Evolutionary conservation across 2,888 invertebrate genomes (phyloP), one percentile per base, ranked within the genome.

Genomic region (Cepaea hortensis): DNA sequence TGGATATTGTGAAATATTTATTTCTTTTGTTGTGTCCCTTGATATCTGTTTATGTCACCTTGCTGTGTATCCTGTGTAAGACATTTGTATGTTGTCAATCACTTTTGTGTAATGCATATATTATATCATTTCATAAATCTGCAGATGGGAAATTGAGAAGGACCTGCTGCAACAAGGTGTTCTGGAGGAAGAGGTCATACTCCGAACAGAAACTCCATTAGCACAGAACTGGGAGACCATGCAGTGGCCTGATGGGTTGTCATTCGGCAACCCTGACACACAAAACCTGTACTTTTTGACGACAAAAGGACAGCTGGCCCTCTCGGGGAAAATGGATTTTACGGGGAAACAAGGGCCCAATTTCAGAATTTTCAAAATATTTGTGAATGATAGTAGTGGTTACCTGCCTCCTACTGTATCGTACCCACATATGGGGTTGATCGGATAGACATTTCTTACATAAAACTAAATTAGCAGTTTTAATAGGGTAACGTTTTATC

Each of bases 331-430:
- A 0, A 79, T 87, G 77, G 88, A 88, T 65, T 88, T 88, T 35
- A 48, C 73, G 3, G 87, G 87, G 4, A 73, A 70, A 15, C 23
- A 79, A 13, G 87, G 87, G 6, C 50, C 85, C 46, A 88, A 85
- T 72, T 86, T 88, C 76, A 88, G 85, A 65, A 87, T 89, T 50
- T 89, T 88, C 82, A 88, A 86, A 80, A 68, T 88, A 61, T 62
- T 72, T n/a, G 85, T 89, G 72, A 80, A 85, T 48, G 89, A 89
- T 9, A 15, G 62, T 13, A 88, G 87, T 50, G 87, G 86, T 50
- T 76, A 88, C 65, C 23, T 61, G 4, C 76, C 50, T 3, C 4
- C 76, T 18, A 46, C 18, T 9, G 50, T 18, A 18, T 18, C 0
- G 3, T 81, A 23, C 65, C 48, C 81, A 46, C 68, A 81, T 68